phyloP scores from a whole-genome alignment of 2,888 invertebrate species.

The Eupeodes luniger region DNA sequence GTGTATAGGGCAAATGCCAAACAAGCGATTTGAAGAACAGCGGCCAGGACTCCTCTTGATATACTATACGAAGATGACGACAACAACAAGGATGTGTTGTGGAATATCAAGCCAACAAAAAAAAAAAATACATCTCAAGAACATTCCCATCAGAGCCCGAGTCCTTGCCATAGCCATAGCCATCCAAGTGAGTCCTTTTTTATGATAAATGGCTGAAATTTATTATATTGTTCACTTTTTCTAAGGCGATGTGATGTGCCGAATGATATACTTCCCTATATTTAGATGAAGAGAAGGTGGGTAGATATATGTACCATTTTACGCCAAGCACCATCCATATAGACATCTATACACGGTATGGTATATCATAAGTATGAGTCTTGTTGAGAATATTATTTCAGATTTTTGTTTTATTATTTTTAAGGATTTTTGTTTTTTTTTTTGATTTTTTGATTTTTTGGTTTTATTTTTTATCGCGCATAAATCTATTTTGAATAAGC shows the following conservation, averaged over 20 bases:
- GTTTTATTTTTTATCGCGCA: conserved; percentile 37
- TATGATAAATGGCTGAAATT: conserved; percentile 75
- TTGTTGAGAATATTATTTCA: conserved; percentile 53
- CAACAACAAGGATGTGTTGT: conserved; percentile 54
- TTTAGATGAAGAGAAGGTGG: no score
- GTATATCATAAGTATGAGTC: conserved; percentile 43
- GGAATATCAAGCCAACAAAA: conserved; percentile 21
- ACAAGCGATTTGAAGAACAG: conserved; percentile 58
- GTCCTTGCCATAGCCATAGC: not conserved
- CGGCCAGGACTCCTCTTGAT: conserved; percentile 9
- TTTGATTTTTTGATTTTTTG: not conserved
- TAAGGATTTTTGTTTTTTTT: not conserved
- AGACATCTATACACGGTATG: not conserved
- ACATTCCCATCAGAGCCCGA: conserved; percentile 3
- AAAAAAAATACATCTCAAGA: conserved; percentile 6
- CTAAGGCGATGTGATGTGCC: conserved; percentile 41
- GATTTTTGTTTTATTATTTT: conserved; percentile 55
- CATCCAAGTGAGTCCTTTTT: conserved; percentile 60
- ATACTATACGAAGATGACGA: conserved; percentile 12
- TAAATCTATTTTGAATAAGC: conserved; percentile 72
- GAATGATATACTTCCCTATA: not conserved
- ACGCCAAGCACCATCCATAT: conserved; percentile 6
- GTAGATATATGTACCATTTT: conserved; percentile 1
- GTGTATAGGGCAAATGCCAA: conserved; percentile 42
- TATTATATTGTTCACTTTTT: conserved; percentile 74